A percentile compares a stretch with the other conserved stretches of the same genome.
Evolutionary conservation across 1,140 invertebrate genomes (phyloP).

Genomic region (Lepidurus apus): DNA sequence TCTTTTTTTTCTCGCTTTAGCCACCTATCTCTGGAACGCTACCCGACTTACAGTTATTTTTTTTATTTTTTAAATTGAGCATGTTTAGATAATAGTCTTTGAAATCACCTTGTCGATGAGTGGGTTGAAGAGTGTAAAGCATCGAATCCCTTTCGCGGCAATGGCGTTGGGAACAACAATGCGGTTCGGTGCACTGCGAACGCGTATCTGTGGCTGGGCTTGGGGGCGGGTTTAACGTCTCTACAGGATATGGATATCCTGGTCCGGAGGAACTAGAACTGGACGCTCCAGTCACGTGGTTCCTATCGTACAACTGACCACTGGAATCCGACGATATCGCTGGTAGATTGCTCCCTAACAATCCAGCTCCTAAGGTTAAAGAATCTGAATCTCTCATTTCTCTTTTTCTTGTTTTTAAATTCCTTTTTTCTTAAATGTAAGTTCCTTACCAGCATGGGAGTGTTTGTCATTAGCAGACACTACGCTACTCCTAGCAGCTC

Average conservation of each 20-base stretch:
- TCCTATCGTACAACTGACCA: conserved; percentile 62
- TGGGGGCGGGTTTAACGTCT: conserved; percentile 82
- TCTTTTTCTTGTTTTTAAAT: too few species aligned
- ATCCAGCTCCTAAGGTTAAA: neutral
- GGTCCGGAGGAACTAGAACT: conserved; percentile 58
- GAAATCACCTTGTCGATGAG: neutral
- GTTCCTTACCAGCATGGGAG: conserved; percentile 27
- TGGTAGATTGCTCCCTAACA: neutral
- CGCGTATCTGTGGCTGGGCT: conserved; percentile 64
- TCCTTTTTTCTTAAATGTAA: too few species aligned
- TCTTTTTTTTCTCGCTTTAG: too few species aligned
- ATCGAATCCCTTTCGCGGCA: conserved; percentile 13
- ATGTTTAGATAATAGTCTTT: too few species aligned
- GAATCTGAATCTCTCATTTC: too few species aligned
- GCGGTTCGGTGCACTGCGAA: conserved; percentile 43
- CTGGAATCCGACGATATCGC: conserved; percentile 39
- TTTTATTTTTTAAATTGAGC: too few species aligned
- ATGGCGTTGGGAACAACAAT: conserved; percentile 37
- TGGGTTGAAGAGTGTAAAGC: conserved; percentile 45
- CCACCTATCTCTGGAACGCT: too few species aligned
- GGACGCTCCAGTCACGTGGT: conserved; percentile 74
- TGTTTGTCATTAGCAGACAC: conserved; percentile 23
- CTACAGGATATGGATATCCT: conserved; percentile 72
- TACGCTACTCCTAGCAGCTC: conserved; percentile 28
- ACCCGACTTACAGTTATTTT: too few species aligned